Conservation (phyloP, 2,888 invertebrate genomes). For the Sesia apiformis region DNA sequence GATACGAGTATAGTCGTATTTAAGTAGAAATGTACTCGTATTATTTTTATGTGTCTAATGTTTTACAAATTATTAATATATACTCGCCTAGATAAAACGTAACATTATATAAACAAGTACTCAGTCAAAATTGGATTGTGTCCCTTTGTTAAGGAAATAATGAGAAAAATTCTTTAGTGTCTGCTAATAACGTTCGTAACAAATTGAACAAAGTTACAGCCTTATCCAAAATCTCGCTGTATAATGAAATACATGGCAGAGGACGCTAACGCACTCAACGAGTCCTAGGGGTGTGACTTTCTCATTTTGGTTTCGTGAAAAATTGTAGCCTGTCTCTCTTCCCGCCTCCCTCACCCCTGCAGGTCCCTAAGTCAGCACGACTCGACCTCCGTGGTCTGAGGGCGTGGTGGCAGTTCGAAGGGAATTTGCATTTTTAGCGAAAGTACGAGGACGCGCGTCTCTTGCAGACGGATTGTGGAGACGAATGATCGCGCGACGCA, state of each 20-base stretch:
- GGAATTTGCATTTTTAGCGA: conserved; percentile 71
- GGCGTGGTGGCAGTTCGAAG: conserved; percentile 62
- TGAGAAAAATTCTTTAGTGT: too few species aligned
- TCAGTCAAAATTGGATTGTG: too few species aligned
- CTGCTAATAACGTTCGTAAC: too few species aligned
- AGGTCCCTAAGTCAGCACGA: conserved; percentile 39
- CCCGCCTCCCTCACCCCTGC: conserved; percentile 25
- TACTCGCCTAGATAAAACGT: too few species aligned
- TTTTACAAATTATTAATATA: too few species aligned
- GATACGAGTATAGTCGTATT: too few species aligned
- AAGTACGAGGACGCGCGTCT: conserved; percentile 62
- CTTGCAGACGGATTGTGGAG: conserved; percentile 57
- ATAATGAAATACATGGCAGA: conserved; percentile 41
- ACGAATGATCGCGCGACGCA: conserved; percentile 52
- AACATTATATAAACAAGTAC: too few species aligned
- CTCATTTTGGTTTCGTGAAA: conserved; percentile 66
- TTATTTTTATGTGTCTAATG: too few species aligned
- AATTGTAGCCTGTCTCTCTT: conserved; percentile 39
- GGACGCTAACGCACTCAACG: conserved; percentile 32
- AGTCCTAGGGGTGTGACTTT: conserved; percentile 52
- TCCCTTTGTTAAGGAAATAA: too few species aligned
- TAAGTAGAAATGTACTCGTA: too few species aligned
- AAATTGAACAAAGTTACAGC: too few species aligned
- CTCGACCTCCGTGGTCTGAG: conserved; percentile 28
- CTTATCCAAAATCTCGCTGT: conserved; percentile 24